Evolutionary conservation across 2,888 invertebrate genomes (phyloP), one percentile per base, ranked within the genome.

Genomic region (Himalopsyche anomala): DNA sequence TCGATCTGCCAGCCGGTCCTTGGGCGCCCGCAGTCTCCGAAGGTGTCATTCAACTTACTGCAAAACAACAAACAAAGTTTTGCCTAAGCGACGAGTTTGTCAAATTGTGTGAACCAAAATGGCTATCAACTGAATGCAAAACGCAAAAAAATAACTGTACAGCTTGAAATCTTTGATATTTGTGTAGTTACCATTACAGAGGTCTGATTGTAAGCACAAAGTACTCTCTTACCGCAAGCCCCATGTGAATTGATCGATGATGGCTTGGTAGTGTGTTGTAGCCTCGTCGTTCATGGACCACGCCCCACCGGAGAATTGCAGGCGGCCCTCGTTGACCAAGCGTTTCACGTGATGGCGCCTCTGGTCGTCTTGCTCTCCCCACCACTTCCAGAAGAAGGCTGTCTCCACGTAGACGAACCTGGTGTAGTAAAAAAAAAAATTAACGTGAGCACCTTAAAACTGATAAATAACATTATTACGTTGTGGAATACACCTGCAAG

Each of bases 391-490:
- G 91, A 98, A 96, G 92, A 96, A 98, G 0, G 97, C 96, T 0
- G 97, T 96, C 90, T 98, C 98, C 2, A 97, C 97, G 90, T 97
- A 98, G 83, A 98, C 97, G 90, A 98, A 98, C 89, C 97, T 96
- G 89, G 11, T 90, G n/a, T 56, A 28, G 40, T n/a, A 9, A 82
- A 45, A 45, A 4, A 8, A 45, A 45, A 45, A 11, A 45, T 9
- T 1, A 40, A 40, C 5, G 5, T 40, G 5, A 40, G 3, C 5
- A 40, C 5, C 40, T n/a, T n/a, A n/a, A n/a, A n/a, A n/a, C n/a
- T n/a, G n/a, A 28, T 2, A 28, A 28, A 28, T 28, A 28, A 1
- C 28, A 28, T 28, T 28, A 28, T 28, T 28, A 28, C 28, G 28
- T 28, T 28, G 28, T 28, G 28, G 28, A 28, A 28, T 28, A 28